Conservation (phyloP, 2,113 vertebrate species). For the Gallinago undulata region DNA sequence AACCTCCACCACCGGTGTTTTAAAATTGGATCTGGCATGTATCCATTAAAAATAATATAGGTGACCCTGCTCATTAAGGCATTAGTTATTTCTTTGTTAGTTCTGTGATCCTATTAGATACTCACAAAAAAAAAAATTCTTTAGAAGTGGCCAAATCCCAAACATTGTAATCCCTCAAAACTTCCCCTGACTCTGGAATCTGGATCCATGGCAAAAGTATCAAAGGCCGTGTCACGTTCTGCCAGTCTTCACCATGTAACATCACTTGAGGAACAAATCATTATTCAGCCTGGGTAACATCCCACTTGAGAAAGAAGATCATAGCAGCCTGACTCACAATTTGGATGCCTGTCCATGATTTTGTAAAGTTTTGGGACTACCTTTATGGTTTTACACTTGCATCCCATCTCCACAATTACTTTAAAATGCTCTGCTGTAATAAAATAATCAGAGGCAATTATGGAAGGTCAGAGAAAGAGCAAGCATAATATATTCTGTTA, state of each 20-base stretch:
- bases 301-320: background rate
- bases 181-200: background rate
- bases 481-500: background rate
- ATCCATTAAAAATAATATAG: background rate
- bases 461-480: background rate
- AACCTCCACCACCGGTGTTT: background rate
- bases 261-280: background rate
- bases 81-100: background rate
- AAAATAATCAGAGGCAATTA: constrained; percentile 45
- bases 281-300: background rate
- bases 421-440: background rate
- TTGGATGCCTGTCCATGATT: background rate
- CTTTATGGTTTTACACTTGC: background rate
- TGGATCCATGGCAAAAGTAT: background rate
- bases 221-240: background rate
- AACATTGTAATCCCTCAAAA: background rate
- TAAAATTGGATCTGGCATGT: background rate
- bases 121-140: background rate
- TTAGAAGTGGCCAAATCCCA: background rate
- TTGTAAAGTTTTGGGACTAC: background rate
- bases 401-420: background rate
- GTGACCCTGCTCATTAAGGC: background rate
- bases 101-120: background rate
- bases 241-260: background rate
- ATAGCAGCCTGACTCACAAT: background rate